These are phyloP conservation scores for Caenorhabditis zanzibari DNA, from an alignment of 2,888 invertebrate species.

Conservation along the genomic window DNA sequence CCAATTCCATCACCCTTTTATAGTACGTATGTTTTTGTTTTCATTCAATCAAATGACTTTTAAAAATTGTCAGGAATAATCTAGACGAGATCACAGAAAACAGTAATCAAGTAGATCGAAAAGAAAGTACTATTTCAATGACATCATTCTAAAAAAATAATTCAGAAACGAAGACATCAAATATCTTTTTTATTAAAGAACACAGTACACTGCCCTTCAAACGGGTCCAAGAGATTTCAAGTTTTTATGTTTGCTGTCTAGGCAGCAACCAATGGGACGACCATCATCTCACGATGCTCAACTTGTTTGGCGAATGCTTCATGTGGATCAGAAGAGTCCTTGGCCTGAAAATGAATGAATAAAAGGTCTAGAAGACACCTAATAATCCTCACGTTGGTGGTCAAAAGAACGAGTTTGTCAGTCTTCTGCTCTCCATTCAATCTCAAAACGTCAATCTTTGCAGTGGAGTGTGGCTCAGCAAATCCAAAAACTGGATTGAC, in stretches of 20 bases:
- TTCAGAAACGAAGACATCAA: slow-evolving; percentile 27
- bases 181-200: slow-evolving; percentile 24
- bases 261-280: slow-evolving; percentile 49
- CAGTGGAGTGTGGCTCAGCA: slow-evolving; percentile 56
- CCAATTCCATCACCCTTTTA: not conserved
- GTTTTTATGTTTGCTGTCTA: not conserved
- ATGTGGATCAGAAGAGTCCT: slow-evolving; percentile 20
- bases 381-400: slow-evolving; percentile 44
- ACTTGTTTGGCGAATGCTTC: slow-evolving; percentile 31
- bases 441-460: slow-evolving; percentile 63
- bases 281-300: slow-evolving; percentile 57
- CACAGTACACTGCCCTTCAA: not conserved
- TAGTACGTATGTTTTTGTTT: slow-evolving; percentile 12
- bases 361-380: too few relatives aligned
- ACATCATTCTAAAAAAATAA: slow-evolving; percentile 20
- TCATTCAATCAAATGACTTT: slow-evolving; percentile 1
- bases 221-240: slow-evolving; percentile 9
- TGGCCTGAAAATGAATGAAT: slow-evolving; percentile 37
- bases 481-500: slow-evolving; percentile 66
- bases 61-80: not conserved
- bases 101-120: not conserved
- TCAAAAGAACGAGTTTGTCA: slow-evolving; percentile 63
- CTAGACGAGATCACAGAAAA: not conserved
- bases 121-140: not conserved
- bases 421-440: slow-evolving; percentile 62